phyloP scores from a whole-genome alignment of 2,888 invertebrate species.

The Cerceris rybyensis region DNA sequence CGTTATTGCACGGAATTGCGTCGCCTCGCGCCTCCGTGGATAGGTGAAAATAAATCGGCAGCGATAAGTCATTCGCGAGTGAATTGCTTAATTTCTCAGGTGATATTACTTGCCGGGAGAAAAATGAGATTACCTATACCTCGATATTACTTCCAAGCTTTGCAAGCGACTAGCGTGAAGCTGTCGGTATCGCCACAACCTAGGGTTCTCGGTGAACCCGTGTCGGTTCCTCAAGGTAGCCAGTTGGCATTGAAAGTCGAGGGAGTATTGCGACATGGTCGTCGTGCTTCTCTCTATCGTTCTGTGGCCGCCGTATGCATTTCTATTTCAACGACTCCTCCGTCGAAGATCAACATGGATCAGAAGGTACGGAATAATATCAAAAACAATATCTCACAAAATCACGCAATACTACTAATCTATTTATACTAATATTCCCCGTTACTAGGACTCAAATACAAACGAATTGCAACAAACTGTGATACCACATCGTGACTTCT shows the following conservation, averaged over 20 bases:
- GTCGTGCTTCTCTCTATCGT: conserved; percentile 87
- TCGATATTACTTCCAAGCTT: conserved; percentile 91
- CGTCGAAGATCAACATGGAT: conserved; percentile 83
- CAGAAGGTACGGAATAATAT: conserved; percentile 63
- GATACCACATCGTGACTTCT: conserved; percentile 95
- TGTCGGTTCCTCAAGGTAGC: conserved; percentile 91
- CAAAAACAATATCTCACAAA: neutral
- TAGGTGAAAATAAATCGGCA: conserved; percentile 79
- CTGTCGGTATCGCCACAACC: conserved; percentile 92
- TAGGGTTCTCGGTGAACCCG: conserved; percentile 90
- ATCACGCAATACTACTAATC: neutral
- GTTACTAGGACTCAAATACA: conserved; percentile 82
- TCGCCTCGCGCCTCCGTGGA: conserved; percentile 78
- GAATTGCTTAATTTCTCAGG: conserved; percentile 85
- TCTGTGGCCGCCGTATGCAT: conserved; percentile 88
- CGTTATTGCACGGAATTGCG: conserved; percentile 76
- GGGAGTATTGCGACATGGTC: conserved; percentile 92
- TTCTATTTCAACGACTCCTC: conserved; percentile 85
- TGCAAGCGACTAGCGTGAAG: conserved; percentile 92
- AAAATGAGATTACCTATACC: conserved; percentile 85
- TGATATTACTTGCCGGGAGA: conserved; percentile 82
- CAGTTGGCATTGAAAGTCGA: conserved; percentile 96
- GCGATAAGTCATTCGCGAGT: conserved; percentile 81
- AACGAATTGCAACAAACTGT: conserved; percentile 88
- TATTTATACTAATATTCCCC: conserved; percentile 7